A percentile compares a stretch with the other conserved stretches of the same genome.
These are phyloP conservation scores for Muscicapa adusta DNA, from an alignment of 2,113 vertebrate species.

Conservation along the genomic window DNA sequence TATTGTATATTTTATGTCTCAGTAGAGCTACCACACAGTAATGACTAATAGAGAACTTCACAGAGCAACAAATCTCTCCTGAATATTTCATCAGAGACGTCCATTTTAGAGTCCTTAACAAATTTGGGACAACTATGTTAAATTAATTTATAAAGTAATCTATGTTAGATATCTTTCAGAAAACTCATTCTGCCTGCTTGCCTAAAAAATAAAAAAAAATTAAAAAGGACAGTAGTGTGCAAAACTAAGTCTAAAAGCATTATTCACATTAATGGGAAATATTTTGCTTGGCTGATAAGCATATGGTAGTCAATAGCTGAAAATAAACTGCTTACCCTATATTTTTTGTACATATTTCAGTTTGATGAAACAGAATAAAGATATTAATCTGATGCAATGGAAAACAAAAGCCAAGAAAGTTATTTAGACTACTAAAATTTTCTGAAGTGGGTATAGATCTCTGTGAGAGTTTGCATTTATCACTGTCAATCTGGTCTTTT, in stretches of 20 bases:
- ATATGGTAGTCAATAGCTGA: neutral
- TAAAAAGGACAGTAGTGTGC: neutral
- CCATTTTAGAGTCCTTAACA: neutral
- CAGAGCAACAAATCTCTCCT: neutral
- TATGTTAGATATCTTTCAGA: neutral
- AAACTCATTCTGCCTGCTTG: neutral
- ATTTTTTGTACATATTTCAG: neutral
- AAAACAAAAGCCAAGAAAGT: neutral
- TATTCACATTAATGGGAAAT: neutral
- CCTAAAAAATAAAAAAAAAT: neutral
- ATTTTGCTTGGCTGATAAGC: neutral
- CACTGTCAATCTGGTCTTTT: neutral
- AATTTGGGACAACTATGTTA: neutral
- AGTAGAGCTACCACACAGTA: neutral
- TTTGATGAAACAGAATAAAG: neutral
- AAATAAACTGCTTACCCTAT: neutral
- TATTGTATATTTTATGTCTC: neutral
- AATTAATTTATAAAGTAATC: neutral
- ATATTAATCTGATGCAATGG: neutral
- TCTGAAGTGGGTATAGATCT: neutral
- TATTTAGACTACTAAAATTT: neutral
- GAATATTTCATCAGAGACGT: neutral
- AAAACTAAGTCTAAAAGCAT: neutral
- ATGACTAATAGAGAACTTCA: neutral
- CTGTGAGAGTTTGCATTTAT: neutral